Evolutionary conservation across 2,888 invertebrate genomes (phyloP).

Genomic region (Sinohyriopsis cumingii): DNA sequence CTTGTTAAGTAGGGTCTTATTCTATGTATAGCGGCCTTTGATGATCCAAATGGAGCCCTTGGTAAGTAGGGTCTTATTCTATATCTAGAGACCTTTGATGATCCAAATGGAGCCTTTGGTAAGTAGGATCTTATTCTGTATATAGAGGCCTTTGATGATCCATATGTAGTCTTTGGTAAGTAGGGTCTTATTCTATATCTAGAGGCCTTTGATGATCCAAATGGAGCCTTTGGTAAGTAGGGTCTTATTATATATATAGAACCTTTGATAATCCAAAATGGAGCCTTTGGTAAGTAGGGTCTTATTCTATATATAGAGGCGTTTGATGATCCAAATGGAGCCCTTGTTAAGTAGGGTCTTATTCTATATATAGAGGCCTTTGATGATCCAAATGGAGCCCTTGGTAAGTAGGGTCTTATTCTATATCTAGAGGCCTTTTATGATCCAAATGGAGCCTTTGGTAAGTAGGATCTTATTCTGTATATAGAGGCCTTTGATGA

Average conservation of each 20-base stretch:
- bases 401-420: conserved; percentile 53
- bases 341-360: too few relatives aligned
- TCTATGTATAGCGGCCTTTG: conserved; percentile 65
- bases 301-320: too few relatives aligned
- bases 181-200: conserved; percentile 25
- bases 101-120: conserved; percentile 36
- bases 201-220: neutral
- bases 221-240: conserved; percentile 36
- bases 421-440: conserved; percentile 23
- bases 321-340: too few relatives aligned
- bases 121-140: too few relatives aligned
- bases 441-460: conserved; percentile 38
- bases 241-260: too few relatives aligned
- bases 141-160: too few relatives aligned
- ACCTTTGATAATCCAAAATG: too few relatives aligned
- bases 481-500: too few relatives aligned
- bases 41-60: conserved; percentile 69
- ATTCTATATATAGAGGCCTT: conserved; percentile 65
- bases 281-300: too few relatives aligned
- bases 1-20: too few relatives aligned
- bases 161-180: conserved; percentile 44
- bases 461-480: too few relatives aligned
- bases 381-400: conserved; percentile 69
- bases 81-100: conserved; percentile 25
- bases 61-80: conserved; percentile 44